Base-by-base conservation (phyloP, 64 coral and sea anemone species). In the Montipora cactus region DNA sequence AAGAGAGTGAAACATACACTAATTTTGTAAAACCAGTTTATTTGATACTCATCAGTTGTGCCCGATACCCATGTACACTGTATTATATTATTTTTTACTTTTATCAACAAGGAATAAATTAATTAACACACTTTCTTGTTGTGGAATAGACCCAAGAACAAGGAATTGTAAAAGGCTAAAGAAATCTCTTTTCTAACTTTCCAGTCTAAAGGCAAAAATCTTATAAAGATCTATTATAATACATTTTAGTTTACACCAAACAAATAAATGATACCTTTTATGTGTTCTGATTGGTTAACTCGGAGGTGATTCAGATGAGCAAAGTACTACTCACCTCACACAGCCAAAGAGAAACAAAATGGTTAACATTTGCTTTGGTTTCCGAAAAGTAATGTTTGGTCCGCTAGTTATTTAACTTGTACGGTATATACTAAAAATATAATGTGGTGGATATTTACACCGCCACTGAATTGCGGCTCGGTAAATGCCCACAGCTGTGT, bases 31-130 rank as follows among this genome's bases (percentile, higher is more conserved):
- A 74, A 74, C 71, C 71, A 74, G 71, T 23, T 74, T 74, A 22
- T 74, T 74, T 74, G n/a, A 74, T 74, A 74, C 71, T 74, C 25
- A 44, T 74, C 71, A 44, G 71, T 74, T 44, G 25, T 74, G 71
- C 23, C n/a, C 71, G 25, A 74, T 74, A 74, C 71, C 71, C 71
- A 22, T 74, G 71, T 28, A 74, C 59, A 64, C 9, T 64, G 59
- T 64, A 64, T 74, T 74, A 74, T 25, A 74, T 74, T 74, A 74
- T 74, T 74, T 74, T 22, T 74, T 74, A 64, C 71, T 74, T 74
- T 74, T 74, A 74, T 74, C 71, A 70, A 70, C 67, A 70, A 70
- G 67, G 67, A 70, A 20, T 70, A 70, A 70, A 13, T 70, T 70
- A 70, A 70, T 70, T 70, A 20, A 70, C n/a, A 20, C 14, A 70